Conservation (phyloP, 1,140 invertebrate genomes). For the Idris sp. region DNA sequence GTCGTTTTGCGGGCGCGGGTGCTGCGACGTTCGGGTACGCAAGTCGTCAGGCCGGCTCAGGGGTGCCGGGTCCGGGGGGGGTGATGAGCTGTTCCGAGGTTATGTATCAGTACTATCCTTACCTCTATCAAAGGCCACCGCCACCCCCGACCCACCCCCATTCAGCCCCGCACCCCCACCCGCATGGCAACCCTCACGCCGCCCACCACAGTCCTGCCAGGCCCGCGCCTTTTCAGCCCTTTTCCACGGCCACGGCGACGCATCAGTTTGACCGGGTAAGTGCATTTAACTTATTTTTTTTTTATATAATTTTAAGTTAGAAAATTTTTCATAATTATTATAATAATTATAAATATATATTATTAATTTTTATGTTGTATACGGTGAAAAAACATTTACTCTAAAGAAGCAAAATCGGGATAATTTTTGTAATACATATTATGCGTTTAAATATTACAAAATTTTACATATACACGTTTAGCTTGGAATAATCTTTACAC, state of each 20-base stretch:
- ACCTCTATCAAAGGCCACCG: constrained; percentile 80
- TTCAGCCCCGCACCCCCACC: constrained; percentile 73
- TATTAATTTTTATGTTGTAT: too few species aligned
- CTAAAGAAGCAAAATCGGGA: too few species aligned
- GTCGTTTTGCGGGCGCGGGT: constrained; percentile 68
- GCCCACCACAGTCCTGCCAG: constrained; percentile 76
- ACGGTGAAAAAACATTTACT: too few species aligned
- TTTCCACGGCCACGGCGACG: constrained; percentile 73
- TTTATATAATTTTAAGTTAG: too few species aligned
- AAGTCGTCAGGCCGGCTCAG: constrained; percentile 77
- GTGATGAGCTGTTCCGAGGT: constrained; percentile 82
- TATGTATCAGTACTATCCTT: constrained; percentile 82
- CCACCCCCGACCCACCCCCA: constrained; percentile 76
- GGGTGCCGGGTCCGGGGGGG: constrained; percentile 76
- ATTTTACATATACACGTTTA: too few species aligned
- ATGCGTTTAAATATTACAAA: too few species aligned
- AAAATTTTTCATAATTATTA: too few species aligned
- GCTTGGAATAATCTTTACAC: too few species aligned
- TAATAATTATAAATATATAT: too few species aligned
- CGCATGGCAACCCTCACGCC: constrained; percentile 70
- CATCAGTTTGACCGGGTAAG: constrained; percentile 80
- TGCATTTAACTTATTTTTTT: constrained; percentile 35
- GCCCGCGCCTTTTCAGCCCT: constrained; percentile 77
- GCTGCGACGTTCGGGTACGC: constrained; percentile 77
- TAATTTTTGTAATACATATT: too few species aligned